These are phyloP conservation scores for Ormyrus labotus DNA, from an alignment of 2,888 invertebrate genomes.

Conservation along the genomic window DNA sequence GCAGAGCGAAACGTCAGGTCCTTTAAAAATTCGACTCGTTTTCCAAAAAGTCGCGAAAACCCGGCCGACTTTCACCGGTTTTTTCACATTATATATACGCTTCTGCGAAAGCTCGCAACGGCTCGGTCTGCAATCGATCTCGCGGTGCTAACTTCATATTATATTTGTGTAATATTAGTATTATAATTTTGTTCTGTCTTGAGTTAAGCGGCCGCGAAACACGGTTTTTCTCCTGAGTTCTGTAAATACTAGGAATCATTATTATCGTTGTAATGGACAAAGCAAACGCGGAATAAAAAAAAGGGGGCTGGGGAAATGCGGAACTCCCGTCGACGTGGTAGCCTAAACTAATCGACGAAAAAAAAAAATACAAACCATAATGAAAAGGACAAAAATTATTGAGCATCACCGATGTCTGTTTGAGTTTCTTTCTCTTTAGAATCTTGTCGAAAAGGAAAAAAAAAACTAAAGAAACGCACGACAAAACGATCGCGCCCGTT, in stretches of 20 bases:
- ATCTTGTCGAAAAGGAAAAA: neutral
- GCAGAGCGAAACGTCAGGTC: slow-evolving; percentile 60
- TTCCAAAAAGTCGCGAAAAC: neutral
- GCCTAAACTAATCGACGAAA: slow-evolving; percentile 60
- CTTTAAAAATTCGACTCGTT: slow-evolving; percentile 44
- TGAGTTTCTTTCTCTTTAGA: slow-evolving; percentile 48
- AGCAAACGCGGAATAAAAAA: slow-evolving; percentile 45
- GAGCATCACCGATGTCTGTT: slow-evolving; percentile 55
- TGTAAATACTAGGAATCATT: slow-evolving; percentile 66
- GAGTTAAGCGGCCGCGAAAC: slow-evolving; percentile 59
- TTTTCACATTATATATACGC: neutral
- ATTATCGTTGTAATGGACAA: slow-evolving; percentile 61
- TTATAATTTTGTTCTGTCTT: slow-evolving; percentile 60
- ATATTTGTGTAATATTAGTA: slow-evolving; percentile 69
- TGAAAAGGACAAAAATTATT: slow-evolving; percentile 47
- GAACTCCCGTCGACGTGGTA: slow-evolving; percentile 63
- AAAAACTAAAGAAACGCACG: neutral
- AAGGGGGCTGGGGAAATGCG: slow-evolving; percentile 59
- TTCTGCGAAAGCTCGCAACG: neutral
- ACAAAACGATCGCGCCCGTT: slow-evolving; percentile 25
- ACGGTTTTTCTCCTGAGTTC: slow-evolving; percentile 59
- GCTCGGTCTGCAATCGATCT: slow-evolving; percentile 50
- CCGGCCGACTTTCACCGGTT: no score
- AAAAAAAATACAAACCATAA: slow-evolving; percentile 45
- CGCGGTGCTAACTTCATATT: slow-evolving; percentile 58